phyloP scores from a whole-genome alignment of 1,140 invertebrate genomes.

The Leucophenga varia region DNA sequence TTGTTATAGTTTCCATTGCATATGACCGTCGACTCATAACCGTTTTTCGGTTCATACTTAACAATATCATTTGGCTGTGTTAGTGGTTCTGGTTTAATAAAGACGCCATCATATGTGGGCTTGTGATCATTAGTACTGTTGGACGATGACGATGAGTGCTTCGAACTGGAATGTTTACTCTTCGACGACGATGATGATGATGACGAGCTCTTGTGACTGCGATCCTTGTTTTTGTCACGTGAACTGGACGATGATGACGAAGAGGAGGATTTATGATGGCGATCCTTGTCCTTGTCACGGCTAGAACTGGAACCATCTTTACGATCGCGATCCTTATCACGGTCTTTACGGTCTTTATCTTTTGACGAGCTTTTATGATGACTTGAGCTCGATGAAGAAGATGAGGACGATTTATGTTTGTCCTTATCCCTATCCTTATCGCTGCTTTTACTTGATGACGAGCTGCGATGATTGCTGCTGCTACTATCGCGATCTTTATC shows the following conservation, averaged over 20 bases:
- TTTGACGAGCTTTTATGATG: conserved; percentile 54
- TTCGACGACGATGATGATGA: conserved; percentile 49
- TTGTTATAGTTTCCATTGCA: conserved; percentile 56
- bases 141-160: conserved; percentile 22
- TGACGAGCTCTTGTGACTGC: conserved; percentile 42
- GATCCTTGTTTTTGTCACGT: conserved; percentile 50
- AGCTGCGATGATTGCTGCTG: conserved; percentile 56
- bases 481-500: conserved; percentile 49
- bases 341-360: conserved; percentile 58
- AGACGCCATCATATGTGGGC: conserved; percentile 44
- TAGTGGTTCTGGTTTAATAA: conserved; percentile 56
- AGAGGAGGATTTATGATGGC: conserved; percentile 49
- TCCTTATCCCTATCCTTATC: conserved; percentile 61
- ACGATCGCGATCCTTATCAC: conserved; percentile 28
- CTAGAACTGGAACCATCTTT: conserved; percentile 56
- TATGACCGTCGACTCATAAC: conserved; percentile 12
- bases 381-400: conserved; percentile 46
- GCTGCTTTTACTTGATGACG: conserved; percentile 45
- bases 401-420: conserved; percentile 58
- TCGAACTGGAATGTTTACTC: conserved; percentile 55
- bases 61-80: conserved; percentile 48
- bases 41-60: conserved; percentile 2
- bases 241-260: conserved; percentile 44
- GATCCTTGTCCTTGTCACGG: conserved; percentile 61
- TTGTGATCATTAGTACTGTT: conserved; percentile 25